Evolutionary conservation across 2,888 invertebrate species (phyloP), one percentile per base, ranked within the genome.

Genomic region (Ephialtes manifestator): DNA sequence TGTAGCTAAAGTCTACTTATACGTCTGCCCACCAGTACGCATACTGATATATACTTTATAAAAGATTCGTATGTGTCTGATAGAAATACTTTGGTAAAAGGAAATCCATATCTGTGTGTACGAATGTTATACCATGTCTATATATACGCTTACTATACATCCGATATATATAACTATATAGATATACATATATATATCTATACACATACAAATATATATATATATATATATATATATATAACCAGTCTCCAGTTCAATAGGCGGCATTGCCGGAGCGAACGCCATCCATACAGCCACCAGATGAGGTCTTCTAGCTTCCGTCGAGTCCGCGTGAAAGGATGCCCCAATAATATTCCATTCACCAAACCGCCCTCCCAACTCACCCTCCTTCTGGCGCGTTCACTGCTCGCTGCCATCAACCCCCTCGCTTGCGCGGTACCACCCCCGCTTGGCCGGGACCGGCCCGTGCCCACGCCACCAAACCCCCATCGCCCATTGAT

Each of bases 271-370:
- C 90, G 88, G 89, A 90, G 90, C 92, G 92, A 93, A 91, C 91
- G 90, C 90, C 92, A 93, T 93, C 93, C 92, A 92, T 92, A 93
- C 90, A 93, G 91, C 89, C 90, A 90, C 92, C 92, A 93, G 93
- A 94, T 94, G 93, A 94, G 94, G 94, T 94, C 94, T 94, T 93
- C 93, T 90, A 92, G 93, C 93, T 93, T 94, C 93, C 93, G 93
- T 91, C 91, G 93, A 93, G 93, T 93, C 93, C 94, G 93, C 93
- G 93, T 94, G 93, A 94, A 94, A 94, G 93, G 94, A 94, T 94
- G 93, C 93, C 93, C 94, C 94, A 94, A 94, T 94, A 94, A 94
- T 94, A 94, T 94, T 93, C 94, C 93, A 94, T 94, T 94, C 93
- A 94, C 90, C 90, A 90, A 93, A 92, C 89, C 91, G 86, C 87